Evolutionary conservation across 2,888 invertebrate genomes (phyloP).

Genomic region (Seira musarum): DNA sequence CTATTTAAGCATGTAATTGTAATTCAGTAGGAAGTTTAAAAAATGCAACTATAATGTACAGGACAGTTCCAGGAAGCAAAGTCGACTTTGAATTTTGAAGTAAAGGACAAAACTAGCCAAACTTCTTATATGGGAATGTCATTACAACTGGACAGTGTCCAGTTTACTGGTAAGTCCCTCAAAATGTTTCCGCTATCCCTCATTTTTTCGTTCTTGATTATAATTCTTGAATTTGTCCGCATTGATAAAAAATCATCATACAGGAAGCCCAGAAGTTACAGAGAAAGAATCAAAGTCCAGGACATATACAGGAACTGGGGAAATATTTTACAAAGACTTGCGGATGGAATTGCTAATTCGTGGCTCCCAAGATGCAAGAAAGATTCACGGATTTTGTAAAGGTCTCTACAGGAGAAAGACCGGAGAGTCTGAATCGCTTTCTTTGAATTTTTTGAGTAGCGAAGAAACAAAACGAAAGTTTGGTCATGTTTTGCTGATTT

Average conservation of each 20-base stretch:
- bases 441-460: constrained; percentile 30
- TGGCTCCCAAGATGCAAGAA: constrained; percentile 31
- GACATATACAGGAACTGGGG: constrained; percentile 38
- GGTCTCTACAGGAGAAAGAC: constrained; percentile 24
- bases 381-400: constrained; percentile 29
- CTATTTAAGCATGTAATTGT: no score
- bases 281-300: no score
- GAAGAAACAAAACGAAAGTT: constrained; percentile 34
- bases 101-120: constrained; percentile 31
- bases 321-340: constrained; percentile 45
- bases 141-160: no score
- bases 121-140: constrained; percentile 17
- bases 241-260: no score
- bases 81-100: constrained; percentile 41
- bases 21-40: no score
- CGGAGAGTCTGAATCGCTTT: constrained; percentile 28
- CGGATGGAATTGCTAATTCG: constrained; percentile 31
- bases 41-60: no score
- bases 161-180: no score
- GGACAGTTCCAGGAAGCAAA: constrained; percentile 58
- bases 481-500: constrained; percentile 15
- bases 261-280: no score
- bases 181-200: no score
- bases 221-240: no score
- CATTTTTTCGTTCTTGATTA: no score